Evolutionary conservation across 2,797 vertebrate genomes (phyloP).

Genomic region (Acanthis flammea): DNA sequence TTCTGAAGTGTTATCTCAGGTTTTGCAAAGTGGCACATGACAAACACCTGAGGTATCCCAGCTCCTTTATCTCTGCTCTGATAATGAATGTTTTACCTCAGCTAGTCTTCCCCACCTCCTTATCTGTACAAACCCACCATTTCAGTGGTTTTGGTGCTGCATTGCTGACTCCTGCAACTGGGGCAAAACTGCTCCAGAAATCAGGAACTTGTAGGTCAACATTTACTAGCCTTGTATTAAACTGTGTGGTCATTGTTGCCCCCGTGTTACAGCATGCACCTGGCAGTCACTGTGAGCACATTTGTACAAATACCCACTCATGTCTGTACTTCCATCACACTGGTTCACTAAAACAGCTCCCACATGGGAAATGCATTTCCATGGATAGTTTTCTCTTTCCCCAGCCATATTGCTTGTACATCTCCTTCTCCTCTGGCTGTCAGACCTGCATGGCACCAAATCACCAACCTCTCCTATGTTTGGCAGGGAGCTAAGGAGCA

Average conservation of each 20-base stretch:
- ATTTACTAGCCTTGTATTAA: background rate
- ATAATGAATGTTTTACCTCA: background rate
- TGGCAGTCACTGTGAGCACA: background rate
- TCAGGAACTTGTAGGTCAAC: background rate
- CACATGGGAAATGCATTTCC: background rate
- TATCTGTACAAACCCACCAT: background rate
- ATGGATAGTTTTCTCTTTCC: background rate
- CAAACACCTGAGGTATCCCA: background rate
- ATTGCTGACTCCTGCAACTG: background rate
- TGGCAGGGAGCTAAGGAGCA: background rate
- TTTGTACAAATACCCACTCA: background rate
- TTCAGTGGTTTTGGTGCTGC: background rate
- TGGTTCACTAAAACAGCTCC: background rate
- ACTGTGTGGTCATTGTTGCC: background rate
- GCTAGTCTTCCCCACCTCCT: background rate
- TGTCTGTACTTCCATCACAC: background rate
- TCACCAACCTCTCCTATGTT: background rate
- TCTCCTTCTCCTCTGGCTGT: background rate
- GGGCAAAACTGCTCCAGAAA: background rate
- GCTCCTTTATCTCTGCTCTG: background rate
- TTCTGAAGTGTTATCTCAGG: background rate
- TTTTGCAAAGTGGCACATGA: background rate
- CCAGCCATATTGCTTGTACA: background rate
- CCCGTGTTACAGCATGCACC: background rate
- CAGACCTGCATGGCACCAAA: background rate